A percentile compares a stretch with the other conserved stretches of the same genome.
phyloP scores from a whole-genome alignment of 2,888 invertebrate genomes.

The Thelaira solivaga region DNA sequence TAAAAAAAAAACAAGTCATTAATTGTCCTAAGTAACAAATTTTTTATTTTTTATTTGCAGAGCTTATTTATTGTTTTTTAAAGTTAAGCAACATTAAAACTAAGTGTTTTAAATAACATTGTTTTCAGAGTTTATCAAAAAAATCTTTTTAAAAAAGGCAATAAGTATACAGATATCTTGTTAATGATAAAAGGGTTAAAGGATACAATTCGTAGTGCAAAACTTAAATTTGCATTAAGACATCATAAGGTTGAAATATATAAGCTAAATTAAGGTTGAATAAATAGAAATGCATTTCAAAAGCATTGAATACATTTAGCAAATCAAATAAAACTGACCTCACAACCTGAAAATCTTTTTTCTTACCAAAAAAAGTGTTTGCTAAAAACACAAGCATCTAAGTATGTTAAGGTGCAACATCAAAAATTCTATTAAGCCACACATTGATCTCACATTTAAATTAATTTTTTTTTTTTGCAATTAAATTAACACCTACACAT shows the following conservation, averaged over 20 bases:
- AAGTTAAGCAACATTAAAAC: too few relatives aligned
- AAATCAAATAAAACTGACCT: slow-evolving; percentile 51
- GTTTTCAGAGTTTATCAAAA: too few relatives aligned
- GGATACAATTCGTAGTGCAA: background rate
- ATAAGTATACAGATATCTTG: too few relatives aligned
- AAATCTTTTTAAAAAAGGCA: too few relatives aligned
- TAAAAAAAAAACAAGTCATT: too few relatives aligned
- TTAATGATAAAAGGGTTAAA: background rate
- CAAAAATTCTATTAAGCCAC: slow-evolving; percentile 38
- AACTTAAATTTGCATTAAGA: background rate
- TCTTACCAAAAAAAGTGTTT: background rate
- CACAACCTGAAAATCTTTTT: background rate
- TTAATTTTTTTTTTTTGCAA: slow-evolving; percentile 29
- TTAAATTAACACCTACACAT: too few relatives aligned
- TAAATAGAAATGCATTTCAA: slow-evolving; percentile 26
- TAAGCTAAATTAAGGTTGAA: slow-evolving; percentile 16
- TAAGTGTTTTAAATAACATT: too few relatives aligned
- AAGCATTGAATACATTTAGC: slow-evolving; percentile 27
- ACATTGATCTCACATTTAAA: background rate
- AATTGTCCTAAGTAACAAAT: too few relatives aligned
- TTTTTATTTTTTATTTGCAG: too few relatives aligned
- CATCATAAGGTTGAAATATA: background rate
- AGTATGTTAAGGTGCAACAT: background rate
- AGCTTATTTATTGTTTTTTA: too few relatives aligned
- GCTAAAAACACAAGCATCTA: background rate